These are phyloP conservation scores for Bombycilla garrulus DNA, from an alignment of 2,113 vertebrate genomes.

Conservation along the genomic window DNA sequence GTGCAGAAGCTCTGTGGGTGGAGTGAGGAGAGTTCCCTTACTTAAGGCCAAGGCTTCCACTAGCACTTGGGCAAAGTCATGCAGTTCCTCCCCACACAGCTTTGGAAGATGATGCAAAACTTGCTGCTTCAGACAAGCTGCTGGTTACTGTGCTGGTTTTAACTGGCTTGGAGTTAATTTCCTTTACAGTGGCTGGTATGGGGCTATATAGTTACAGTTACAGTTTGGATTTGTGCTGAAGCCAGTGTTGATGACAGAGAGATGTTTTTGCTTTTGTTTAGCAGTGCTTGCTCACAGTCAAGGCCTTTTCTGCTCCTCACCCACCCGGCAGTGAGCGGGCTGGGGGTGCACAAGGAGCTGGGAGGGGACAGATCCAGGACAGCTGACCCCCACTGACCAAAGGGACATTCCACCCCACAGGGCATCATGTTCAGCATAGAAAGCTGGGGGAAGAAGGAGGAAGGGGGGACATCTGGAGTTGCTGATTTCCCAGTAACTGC, in stretches of 20 bases:
- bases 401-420: background rate
- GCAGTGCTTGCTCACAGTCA: background rate
- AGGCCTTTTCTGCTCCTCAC: background rate
- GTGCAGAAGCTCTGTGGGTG: background rate
- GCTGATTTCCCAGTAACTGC: background rate
- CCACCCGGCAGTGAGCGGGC: background rate
- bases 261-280: background rate
- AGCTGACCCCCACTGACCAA: background rate
- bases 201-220: background rate
- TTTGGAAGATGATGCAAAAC: background rate
- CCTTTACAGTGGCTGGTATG: background rate
- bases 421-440: fast-evolving
- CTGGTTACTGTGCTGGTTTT: background rate
- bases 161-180: background rate
- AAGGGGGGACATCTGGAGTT: background rate
- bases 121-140: background rate
- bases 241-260: background rate
- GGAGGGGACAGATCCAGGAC: background rate
- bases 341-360: background rate
- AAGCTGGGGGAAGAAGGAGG: background rate
- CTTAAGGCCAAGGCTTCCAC: background rate
- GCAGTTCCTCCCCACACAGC: background rate
- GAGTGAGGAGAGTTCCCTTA: background rate
- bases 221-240: background rate
- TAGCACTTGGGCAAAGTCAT: background rate